Evolutionary conservation across 1,140 invertebrate genomes (phyloP), one percentile per base, ranked within the genome.

Genomic region (Coenobita brevimanus): DNA sequence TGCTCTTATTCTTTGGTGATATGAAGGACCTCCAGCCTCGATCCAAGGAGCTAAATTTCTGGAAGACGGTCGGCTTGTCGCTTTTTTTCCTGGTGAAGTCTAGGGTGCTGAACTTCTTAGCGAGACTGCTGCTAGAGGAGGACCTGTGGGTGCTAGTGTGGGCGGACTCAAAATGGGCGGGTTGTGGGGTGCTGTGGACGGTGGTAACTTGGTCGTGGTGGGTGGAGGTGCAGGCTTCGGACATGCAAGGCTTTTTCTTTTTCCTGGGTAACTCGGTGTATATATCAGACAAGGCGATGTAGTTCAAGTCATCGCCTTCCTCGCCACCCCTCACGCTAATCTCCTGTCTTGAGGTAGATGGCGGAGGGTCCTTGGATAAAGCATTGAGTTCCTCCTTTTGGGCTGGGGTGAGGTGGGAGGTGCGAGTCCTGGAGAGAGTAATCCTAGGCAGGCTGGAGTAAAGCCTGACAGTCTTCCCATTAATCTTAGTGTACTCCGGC

Each of bases 161-260:
- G 82, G 67, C 46, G 33, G 69, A 27, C 1, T 54, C 24, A 46
- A 2, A 30, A 54, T n/a, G 33, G 50, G 69, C 27, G 33, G 15
- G 43, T 3, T 67, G 46, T n/a, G n/a, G 17, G 43, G 82, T 3
- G 54, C 43, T 17, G 13, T 54, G n/a, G 54, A 30, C 50, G 54
- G 10, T 50, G n/a, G 43, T 50, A 38, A 24, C 3, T 10, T 50
- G 81, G 13, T 57, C 6, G 41, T 88, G 86, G 46, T 82, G 86
- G 80, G 69, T 57, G 33, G 81, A 84, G 60, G 57, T 71, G 43
- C 81, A 89, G 81, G 24, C 54, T 41, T 64, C 36, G 36, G 36
- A 38, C 33, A 71, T 79, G 50, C 88, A 89, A 15, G 88, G 88
- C 54, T 89, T 89, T 60, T 89, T 89, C 81, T 89, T 89, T 33